Evolutionary conservation across 2,113 vertebrate species (phyloP), one percentile per base, ranked within the genome.

Genomic region (Macquaria ambigua): DNA sequence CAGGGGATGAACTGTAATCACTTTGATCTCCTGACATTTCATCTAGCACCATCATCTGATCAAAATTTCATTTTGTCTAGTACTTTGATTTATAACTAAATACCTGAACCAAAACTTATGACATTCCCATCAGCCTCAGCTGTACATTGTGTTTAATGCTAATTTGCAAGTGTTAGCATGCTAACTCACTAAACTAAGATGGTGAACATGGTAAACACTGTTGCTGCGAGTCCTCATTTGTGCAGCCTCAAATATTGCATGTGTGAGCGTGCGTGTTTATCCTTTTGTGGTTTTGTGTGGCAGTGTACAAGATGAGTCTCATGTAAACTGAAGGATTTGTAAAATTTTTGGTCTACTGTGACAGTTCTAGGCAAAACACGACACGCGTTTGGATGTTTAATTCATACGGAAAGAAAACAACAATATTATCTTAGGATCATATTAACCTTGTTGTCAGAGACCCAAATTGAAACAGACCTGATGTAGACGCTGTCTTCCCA

Each of bases 381-480:
- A 11, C n/a, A n/a, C 28, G 25, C 1, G 1, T 58, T 25, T 63
- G 43, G 50, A 72, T 75, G 71, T 81, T 77, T 79, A 50, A 81
- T 79, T 84, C 70, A 80, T 74, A 39, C 34, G 20, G 59, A 50
- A 69, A 46, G 39, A 61, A 76, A 86, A 63, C 53, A 82, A 82
- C 41, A 64, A 63, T 52, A 79, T 78, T 75, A 39, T 75, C 55
- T 68, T 11, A 4, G 52, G 7, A 53, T 81, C 68, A 83, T 20
- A 28, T 41, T 58, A 86, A 79, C 48, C 8, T 34, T 41, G 16
- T 25, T 74, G 66, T 83, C 69, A 48, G 37, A 67, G 59, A 84
- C 70, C 46, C 56, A 79, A 56, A 84, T 82, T 88, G 70, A 77
- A 71, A 52, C 20, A 64, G 81, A 88, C 70, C 81, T 63, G 71